phyloP scores from a whole-genome alignment of 2,797 vertebrate species.

The Silurus aristotelis region DNA sequence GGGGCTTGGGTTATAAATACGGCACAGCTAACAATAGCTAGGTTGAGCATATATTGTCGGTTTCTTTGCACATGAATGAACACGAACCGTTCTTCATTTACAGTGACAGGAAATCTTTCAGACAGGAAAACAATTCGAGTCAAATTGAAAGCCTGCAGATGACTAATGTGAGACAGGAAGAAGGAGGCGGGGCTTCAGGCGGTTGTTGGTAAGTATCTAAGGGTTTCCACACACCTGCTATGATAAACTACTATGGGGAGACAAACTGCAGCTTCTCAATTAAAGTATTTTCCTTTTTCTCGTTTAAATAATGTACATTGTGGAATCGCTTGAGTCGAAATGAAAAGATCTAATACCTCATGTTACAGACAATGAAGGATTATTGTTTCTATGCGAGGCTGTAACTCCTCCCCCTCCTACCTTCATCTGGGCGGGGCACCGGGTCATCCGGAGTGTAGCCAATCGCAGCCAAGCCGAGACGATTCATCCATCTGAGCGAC shows the following conservation, averaged over 20 bases:
- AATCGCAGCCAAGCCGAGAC: conserved; percentile 77
- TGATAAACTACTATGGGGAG: too few species aligned
- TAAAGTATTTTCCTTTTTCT: too few species aligned
- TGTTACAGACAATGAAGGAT: background rate
- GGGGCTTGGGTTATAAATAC: background rate
- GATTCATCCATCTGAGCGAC: conserved; percentile 78
- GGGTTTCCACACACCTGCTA: background rate
- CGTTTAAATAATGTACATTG: too few species aligned
- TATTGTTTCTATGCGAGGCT: background rate
- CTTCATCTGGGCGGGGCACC: conserved; percentile 78
- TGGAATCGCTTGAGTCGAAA: too few species aligned
- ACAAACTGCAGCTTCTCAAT: too few species aligned
- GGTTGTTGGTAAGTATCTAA: background rate
- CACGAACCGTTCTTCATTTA: background rate
- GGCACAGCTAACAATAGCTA: background rate
- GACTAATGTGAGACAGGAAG: background rate
- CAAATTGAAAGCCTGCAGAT: background rate
- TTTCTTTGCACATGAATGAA: background rate
- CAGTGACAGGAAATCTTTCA: background rate
- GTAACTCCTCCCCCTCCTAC: conserved; percentile 62
- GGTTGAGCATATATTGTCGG: background rate
- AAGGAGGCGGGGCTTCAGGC: background rate
- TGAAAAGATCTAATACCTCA: background rate
- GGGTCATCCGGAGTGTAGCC: conserved; percentile 82
- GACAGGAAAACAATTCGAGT: background rate